Base-by-base conservation (phyloP, 2,888 invertebrate species). In the Gisinianus flammeolus region DNA sequence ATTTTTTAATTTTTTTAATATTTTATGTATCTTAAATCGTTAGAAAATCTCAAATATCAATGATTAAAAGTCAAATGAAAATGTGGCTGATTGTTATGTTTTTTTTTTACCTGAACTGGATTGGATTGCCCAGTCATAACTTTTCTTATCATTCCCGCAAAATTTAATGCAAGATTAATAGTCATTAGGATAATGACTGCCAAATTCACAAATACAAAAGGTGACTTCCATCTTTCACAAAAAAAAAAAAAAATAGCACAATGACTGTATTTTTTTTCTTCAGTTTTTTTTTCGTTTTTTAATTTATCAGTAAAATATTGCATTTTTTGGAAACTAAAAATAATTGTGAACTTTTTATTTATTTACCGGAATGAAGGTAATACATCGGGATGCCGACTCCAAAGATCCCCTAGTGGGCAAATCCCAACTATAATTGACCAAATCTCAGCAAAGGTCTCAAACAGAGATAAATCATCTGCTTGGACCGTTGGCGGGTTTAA, bases 141-240 rank as follows among this genome's bases (percentile, higher is more conserved):
- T 58, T 72, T 72, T 12, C 24, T 54, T 0, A 31, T 56, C 72
- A 72, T 72, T 22, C 72, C 72, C 19, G 58, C 72, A 31, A 56
- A 72, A 22, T 72, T 72, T 58, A 72, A 58, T 5, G 58, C 16
- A n/a, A 58, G 31, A 31, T 72, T 72, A 8, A 72, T 16, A 0
- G 58, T 19, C 72, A 72, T 28, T 4, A 72, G 1, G 26, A 16
- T 12, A 2, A 31, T 56, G 1, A 72, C 30, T 0, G 16, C 12
- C 12, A 72, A n/a, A 33, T 26, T 56, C 12, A 56, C 4, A 4
- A 54, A 16, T 1, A 28, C 30, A 1, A 33, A 33, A 2, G 54
- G 22, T 5, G 72, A 33, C 22, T 58, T 72, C 58, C 56, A 30
- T 30, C 72, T 72, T n/a, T 16, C 56, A 2, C 1, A 24, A 69